Conservation (phyloP, 2,888 invertebrate genomes). For the Andrena flavipes region DNA sequence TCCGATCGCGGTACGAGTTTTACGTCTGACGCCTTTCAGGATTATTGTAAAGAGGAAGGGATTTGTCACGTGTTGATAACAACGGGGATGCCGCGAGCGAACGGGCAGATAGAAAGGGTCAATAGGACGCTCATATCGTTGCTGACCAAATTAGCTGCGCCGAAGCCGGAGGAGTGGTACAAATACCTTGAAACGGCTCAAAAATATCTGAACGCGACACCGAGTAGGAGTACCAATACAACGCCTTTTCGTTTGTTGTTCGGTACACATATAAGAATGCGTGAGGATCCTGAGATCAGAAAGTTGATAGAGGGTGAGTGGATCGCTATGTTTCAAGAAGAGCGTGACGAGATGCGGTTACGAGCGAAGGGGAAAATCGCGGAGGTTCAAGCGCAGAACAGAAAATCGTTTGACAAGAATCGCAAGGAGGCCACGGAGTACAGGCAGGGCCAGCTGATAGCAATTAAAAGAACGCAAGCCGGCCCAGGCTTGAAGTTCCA, state of each 20-base stretch:
- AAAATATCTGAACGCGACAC: too few relatives aligned
- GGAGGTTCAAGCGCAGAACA: not conserved
- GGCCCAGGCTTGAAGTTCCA: not conserved
- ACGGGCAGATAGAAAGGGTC: not conserved
- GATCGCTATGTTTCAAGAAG: not conserved
- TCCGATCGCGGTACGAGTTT: not conserved
- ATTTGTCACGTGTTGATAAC: not conserved
- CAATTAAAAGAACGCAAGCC: not conserved
- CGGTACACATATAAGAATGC: constrained; percentile 1
- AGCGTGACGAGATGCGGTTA: not conserved
- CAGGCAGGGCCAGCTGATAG: not conserved
- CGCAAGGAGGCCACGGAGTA: not conserved
- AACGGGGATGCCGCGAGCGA: too few relatives aligned
- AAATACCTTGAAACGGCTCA: too few relatives aligned
- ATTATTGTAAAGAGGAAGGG: not conserved
- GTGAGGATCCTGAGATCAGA: not conserved
- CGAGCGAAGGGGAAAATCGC: not conserved
- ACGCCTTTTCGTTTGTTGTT: not conserved
- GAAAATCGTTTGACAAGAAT: not conserved
- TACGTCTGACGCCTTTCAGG: not conserved
- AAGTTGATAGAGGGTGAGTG: not conserved
- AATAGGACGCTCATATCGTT: constrained; percentile 1
- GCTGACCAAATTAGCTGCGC: not conserved
- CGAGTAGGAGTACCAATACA: too few relatives aligned
- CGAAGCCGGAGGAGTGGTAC: not conserved